phyloP scores from a whole-genome alignment of 2,888 invertebrate species.

The Leptura quadrifasciata region DNA sequence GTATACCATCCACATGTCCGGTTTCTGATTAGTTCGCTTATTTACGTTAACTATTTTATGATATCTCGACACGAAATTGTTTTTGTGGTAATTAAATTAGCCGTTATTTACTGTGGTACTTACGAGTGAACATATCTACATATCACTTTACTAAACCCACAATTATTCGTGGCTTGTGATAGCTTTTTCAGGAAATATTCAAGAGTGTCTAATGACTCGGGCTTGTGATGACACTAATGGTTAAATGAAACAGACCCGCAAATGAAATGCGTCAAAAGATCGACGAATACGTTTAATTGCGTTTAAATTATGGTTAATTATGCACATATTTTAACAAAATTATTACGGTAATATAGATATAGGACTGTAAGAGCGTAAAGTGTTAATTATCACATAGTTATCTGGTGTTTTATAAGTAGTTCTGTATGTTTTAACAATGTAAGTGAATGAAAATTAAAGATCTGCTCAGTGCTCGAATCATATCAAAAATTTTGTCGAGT shows the following conservation, averaged over 20 bases:
- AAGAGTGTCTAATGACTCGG: conserved; percentile 16
- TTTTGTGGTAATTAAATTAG: conserved; percentile 30
- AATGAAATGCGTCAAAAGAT: conserved; percentile 22
- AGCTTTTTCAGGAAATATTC: conserved; percentile 33
- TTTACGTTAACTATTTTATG: conserved; percentile 20
- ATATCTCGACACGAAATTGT: conserved; percentile 26
- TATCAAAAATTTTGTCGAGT: too few species aligned
- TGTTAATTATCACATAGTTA: not conserved
- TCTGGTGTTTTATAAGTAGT: not conserved
- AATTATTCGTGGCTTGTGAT: conserved; percentile 17
- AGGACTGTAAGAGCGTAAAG: not conserved
- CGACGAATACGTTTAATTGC: conserved; percentile 12
- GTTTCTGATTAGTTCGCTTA: conserved; percentile 14
- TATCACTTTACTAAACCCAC: conserved; percentile 31
- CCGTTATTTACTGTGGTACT: conserved; percentile 37
- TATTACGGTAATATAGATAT: conserved; percentile 19
- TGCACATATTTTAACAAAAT: not conserved
- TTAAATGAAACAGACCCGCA: conserved; percentile 27
- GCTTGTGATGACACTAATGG: conserved; percentile 38
- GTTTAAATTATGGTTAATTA: conserved; percentile 15
- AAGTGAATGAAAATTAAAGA: too few species aligned
- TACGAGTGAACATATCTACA: conserved; percentile 18
- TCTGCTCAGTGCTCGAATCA: too few species aligned
- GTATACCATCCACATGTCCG: conserved; percentile 3
- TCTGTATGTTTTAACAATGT: not conserved